phyloP scores from a whole-genome alignment of 2,797 vertebrate species.

The Sebastes goodei region DNA sequence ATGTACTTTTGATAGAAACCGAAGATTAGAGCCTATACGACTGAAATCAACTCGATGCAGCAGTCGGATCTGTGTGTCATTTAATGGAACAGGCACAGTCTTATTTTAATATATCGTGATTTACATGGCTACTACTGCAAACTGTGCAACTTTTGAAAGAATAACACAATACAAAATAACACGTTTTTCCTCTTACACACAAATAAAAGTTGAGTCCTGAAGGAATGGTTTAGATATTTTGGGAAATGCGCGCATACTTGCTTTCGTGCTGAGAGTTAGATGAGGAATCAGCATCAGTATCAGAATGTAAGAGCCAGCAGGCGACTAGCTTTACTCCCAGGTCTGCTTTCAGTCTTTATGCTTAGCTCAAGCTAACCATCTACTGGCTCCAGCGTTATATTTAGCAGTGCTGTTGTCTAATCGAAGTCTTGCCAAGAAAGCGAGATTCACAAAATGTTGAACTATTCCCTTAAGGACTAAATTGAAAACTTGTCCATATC shows the following conservation, averaged over 20 bases:
- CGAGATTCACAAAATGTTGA: not conserved
- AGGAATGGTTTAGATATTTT: not conserved
- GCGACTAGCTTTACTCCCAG: not conserved
- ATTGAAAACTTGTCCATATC: not conserved
- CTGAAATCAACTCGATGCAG: not conserved
- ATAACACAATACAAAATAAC: rapidly evolving
- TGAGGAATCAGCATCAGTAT: not conserved
- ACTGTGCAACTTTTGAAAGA: not conserved
- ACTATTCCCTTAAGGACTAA: not conserved
- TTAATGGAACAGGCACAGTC: not conserved
- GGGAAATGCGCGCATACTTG: too few species aligned
- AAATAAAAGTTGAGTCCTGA: not conserved
- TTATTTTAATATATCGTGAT: not conserved
- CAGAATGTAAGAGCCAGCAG: not conserved
- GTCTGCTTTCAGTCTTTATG: not conserved
- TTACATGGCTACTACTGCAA: not conserved
- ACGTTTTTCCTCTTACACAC: not conserved
- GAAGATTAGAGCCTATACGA: not conserved
- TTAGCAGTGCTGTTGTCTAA: too few species aligned
- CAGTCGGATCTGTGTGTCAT: not conserved
- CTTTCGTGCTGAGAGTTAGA: too few species aligned
- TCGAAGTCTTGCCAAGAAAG: not conserved
- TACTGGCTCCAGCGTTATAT: not conserved
- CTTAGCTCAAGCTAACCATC: not conserved
- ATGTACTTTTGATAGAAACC: not conserved